These are phyloP conservation scores for Paratilapia polleni DNA, from an alignment of 2,113 vertebrate species.

Conservation along the genomic window DNA sequence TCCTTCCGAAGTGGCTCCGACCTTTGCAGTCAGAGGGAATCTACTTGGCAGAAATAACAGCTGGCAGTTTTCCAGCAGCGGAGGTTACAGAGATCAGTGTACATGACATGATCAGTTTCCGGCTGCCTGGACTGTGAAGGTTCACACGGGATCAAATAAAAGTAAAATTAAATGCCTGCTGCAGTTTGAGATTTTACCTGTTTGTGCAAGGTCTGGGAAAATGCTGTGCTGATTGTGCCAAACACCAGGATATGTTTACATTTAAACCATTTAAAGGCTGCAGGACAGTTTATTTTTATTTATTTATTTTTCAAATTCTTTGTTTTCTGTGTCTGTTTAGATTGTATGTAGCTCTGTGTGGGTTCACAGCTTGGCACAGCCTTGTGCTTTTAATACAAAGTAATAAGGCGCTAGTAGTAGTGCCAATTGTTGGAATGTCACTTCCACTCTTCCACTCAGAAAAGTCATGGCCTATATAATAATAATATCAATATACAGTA, in stretches of 20 bases:
- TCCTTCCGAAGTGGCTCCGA: constrained; percentile 17
- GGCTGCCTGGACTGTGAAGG: not conserved
- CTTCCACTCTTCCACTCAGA: too few species aligned
- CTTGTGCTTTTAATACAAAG: not conserved
- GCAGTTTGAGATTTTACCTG: not conserved
- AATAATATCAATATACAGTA: too few species aligned
- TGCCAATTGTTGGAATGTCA: too few species aligned
- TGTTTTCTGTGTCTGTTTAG: not conserved
- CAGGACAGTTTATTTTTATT: not conserved
- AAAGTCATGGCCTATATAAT: too few species aligned
- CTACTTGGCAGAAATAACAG: constrained; percentile 37
- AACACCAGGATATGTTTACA: not conserved
- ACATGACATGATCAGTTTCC: constrained; percentile 36
- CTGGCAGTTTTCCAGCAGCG: constrained; percentile 42
- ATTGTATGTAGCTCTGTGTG: not conserved
- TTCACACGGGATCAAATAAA: constrained; percentile 55
- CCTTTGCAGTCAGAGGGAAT: constrained; percentile 12
- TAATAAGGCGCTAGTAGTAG: not conserved
- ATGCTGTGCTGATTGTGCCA: not conserved
- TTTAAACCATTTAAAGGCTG: not conserved
- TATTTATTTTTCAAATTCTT: not conserved
- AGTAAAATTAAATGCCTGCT: not conserved
- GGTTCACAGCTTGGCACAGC: not conserved
- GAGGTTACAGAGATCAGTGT: constrained; percentile 47
- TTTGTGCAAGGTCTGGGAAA: constrained; percentile 3